Percentiles rank a stretch among this genome's conserved stretches.
Evolutionary conservation across 2,888 invertebrate species (phyloP).

Genomic region (Orchesella flavescens): DNA sequence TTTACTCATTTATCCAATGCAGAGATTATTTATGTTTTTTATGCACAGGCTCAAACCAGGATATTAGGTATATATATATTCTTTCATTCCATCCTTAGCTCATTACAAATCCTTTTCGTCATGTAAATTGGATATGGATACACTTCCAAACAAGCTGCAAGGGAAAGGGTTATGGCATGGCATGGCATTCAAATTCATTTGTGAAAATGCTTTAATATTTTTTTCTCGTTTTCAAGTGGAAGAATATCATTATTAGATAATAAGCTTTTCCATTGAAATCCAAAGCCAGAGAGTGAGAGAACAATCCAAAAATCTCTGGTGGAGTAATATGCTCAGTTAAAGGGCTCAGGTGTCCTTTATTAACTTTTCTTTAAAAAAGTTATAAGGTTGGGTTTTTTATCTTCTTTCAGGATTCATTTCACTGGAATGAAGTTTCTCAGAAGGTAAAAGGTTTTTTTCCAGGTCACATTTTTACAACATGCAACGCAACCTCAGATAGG

Average conservation of each 20-base stretch:
- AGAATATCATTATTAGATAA: conserved; percentile 4
- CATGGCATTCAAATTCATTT: conserved; percentile 4
- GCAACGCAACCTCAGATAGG: no score
- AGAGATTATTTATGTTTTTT: neutral
- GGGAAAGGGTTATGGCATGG: neutral
- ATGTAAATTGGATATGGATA: conserved; percentile 7
- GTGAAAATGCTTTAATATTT: conserved; percentile 6
- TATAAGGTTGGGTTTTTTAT: neutral
- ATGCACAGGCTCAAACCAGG: neutral
- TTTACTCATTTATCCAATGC: neutral
- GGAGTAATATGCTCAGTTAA: conserved; percentile 17
- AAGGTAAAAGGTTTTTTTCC: conserved; percentile 44
- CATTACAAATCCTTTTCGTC: conserved; percentile 3
- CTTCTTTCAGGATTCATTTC: conserved; percentile 38
- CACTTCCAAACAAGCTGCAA: neutral
- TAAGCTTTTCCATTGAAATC: conserved; percentile 20
- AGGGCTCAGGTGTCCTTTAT: conserved; percentile 52
- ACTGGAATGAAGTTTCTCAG: conserved; percentile 22
- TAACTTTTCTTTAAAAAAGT: conserved; percentile 16
- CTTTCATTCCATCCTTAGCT: neutral
- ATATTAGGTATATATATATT: no score
- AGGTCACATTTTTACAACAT: conserved; percentile 28
- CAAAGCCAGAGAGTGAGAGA: conserved; percentile 10
- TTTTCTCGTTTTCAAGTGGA: conserved; percentile 7
- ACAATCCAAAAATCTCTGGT: neutral